Evolutionary conservation across 2,888 invertebrate genomes (phyloP).

Genomic region (Rotaria magnacalcarata): DNA sequence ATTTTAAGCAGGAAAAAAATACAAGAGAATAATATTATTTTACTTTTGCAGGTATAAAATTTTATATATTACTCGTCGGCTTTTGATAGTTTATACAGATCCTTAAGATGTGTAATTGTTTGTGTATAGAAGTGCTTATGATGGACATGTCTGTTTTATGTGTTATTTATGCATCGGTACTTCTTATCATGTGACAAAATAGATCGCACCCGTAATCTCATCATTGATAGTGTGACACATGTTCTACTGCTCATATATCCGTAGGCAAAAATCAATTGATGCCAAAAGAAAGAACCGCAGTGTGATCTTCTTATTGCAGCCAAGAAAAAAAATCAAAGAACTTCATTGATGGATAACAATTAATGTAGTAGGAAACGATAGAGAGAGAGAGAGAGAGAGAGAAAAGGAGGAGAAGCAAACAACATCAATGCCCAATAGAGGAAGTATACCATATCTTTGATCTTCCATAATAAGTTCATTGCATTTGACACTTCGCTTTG

Average conservation of each 20-base stretch:
- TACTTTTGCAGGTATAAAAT: too few species aligned
- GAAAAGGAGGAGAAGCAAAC: conserved; percentile 6
- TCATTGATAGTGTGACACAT: background rate
- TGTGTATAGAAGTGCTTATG: too few species aligned
- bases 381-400: background rate
- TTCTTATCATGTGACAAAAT: background rate
- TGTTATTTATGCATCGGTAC: background rate
- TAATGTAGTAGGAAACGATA: background rate
- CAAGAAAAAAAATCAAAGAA: background rate
- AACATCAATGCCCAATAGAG: background rate
- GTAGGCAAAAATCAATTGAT: background rate
- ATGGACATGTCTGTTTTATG: background rate
- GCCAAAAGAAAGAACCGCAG: background rate
- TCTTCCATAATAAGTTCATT: background rate
- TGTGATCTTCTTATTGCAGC: background rate
- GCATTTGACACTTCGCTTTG: background rate
- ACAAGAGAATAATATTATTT: too few species aligned
- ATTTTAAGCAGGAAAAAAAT: too few species aligned
- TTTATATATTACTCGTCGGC: too few species aligned
- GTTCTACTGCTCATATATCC: background rate
- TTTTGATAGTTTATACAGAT: too few species aligned
- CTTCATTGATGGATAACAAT: background rate
- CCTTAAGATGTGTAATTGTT: too few species aligned
- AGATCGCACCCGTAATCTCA: background rate
- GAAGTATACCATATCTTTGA: background rate